Base-by-base conservation (phyloP, 2,888 invertebrate species). In the Xestia sexstrigata region DNA sequence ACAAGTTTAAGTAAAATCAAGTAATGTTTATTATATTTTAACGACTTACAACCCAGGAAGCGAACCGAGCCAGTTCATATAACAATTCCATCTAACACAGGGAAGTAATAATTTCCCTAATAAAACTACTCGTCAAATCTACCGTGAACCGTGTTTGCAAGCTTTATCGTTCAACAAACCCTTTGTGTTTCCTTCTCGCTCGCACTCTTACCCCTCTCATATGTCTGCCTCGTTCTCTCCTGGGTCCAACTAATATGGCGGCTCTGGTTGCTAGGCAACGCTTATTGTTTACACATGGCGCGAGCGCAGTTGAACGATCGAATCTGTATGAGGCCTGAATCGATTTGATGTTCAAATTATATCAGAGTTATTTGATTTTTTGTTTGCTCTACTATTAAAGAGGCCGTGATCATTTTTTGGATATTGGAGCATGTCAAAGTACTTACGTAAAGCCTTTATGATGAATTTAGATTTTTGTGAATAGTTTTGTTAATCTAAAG, bases 101-200 rank as follows among this genome's bases (percentile, higher is more conserved):
- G 92, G 93, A 93, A 95, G 93, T 91, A 92, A 94, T 94, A 93
- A 94, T 91, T 92, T 91, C 91, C 87, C 90, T 90, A 93, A 93
- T 94, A 94, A 94, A 94, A 94, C 89, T 89, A 87, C 88, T 85
- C 91, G 90, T 91, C 88, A 90, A 91, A 89, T 91, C 87, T 85
- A 91, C 90, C 94, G 90, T 92, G 93, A 90, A 86, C 88, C 85
- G 92, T 91, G 91, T 90, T 76, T 92, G 90, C 92, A 91, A 91
- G 89, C 93, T 94, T 94, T 95, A 95, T 95, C 95, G 95, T 93
- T 91, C 94, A 93, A 90, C 90, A 90, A 92, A 91, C 90, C 89
- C 87, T 89, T 79, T 79, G 73, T 84, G 67, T 60, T 55, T 49
- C 76, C 60, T 63, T 88, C 90, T 85, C 89, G 42, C 78, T 92